phyloP scores from a whole-genome alignment of 1,140 invertebrate genomes.

The Ceratina australensis region DNA sequence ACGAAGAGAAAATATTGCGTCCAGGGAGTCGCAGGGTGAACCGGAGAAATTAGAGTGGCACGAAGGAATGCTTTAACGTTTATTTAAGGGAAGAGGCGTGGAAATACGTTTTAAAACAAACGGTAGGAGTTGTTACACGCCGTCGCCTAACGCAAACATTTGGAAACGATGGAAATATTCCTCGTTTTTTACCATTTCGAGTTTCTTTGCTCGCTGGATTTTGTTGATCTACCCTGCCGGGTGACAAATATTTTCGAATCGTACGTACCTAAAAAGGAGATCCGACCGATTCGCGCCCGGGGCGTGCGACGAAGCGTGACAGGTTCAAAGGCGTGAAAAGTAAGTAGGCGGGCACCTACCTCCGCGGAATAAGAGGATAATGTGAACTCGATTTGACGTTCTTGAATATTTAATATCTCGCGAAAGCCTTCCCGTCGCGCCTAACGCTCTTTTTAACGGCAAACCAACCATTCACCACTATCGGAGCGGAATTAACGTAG shows the following conservation, averaged over 20 bases:
- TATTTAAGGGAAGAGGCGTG: background rate
- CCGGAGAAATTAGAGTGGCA: conserved; percentile 20
- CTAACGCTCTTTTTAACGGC: conserved; percentile 21
- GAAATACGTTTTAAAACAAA: background rate
- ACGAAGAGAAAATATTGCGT: conserved; percentile 20
- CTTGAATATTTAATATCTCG: conserved; percentile 69
- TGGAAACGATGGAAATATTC: background rate
- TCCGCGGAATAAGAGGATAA: conserved; percentile 66
- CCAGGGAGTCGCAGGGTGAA: too few relatives aligned
- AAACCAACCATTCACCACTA: conserved; percentile 31
- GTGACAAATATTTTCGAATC: conserved; percentile 65
- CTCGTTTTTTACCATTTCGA: background rate
- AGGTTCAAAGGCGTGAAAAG: conserved; percentile 50
- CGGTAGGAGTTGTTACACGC: background rate
- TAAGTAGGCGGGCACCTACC: conserved; percentile 4
- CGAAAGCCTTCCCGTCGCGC: conserved; percentile 45
- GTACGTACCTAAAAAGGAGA: conserved; percentile 50
- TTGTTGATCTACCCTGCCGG: conserved; percentile 57
- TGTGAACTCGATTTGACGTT: conserved; percentile 63
- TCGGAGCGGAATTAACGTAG: conserved; percentile 55
- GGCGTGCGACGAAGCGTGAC: conserved; percentile 37
- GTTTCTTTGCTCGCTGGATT: conserved; percentile 26
- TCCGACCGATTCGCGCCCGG: conserved; percentile 45
- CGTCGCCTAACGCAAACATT: background rate
- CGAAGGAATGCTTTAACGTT: background rate